phyloP scores from a whole-genome alignment of 2,888 invertebrate genomes.

The Drosophila maculinotata region DNA sequence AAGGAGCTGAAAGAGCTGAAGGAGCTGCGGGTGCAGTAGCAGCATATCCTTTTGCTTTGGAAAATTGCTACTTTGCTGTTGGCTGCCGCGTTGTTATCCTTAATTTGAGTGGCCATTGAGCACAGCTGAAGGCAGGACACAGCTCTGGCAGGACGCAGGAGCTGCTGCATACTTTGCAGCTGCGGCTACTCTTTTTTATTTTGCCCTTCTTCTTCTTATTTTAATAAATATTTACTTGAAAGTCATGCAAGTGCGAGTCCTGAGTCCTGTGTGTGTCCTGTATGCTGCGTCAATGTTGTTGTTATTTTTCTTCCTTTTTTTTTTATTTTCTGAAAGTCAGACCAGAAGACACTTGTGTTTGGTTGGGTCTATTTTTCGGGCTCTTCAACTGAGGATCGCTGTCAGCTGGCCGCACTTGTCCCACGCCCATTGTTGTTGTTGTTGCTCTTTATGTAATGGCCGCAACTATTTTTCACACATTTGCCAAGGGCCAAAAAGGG shows the following conservation, averaged over 20 bases:
- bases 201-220: constrained; percentile 32
- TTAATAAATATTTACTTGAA: constrained; percentile 73
- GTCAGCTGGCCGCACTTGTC: constrained; percentile 58
- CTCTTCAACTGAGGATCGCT: constrained; percentile 64
- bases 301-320: constrained; percentile 12
- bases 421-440: constrained; percentile 17
- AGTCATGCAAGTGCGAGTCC: constrained; percentile 62
- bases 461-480: constrained; percentile 69
- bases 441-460: constrained; percentile 51
- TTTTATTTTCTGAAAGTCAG: constrained; percentile 22
- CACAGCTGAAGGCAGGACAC: constrained; percentile 19
- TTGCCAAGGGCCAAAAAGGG: constrained; percentile 27
- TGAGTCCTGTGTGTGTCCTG: constrained; percentile 15
- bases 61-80: constrained; percentile 74
- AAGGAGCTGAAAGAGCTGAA: constrained; percentile 2
- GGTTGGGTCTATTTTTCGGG: constrained; percentile 11
- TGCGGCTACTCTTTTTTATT: background rate
- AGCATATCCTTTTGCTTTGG: constrained; percentile 60
- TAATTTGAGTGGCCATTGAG: constrained; percentile 81
- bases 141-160: constrained; percentile 20
- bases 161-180: constrained; percentile 9
- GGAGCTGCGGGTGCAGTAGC: constrained; percentile 17
- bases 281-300: constrained; percentile 36
- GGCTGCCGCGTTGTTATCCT: constrained; percentile 73
- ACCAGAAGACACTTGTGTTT: constrained; percentile 3